Evolutionary conservation across 2,888 invertebrate genomes (phyloP).

Genomic region (Drosophila colorata): DNA sequence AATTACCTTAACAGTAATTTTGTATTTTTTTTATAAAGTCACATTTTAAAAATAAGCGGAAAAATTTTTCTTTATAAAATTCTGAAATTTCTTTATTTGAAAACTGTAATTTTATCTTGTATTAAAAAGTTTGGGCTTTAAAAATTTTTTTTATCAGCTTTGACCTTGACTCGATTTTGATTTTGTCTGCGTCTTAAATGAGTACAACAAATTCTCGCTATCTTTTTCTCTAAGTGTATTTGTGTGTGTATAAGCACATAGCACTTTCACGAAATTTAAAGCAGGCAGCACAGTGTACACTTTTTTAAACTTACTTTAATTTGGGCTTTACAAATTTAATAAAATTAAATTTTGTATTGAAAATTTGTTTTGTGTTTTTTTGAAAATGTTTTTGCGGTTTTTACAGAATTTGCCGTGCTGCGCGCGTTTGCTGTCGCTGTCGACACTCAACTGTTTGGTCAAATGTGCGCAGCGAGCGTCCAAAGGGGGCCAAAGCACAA

Average conservation of each 20-base stretch:
- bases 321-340: background rate
- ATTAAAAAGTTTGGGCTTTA: no score
- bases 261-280: background rate
- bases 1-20: no score
- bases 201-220: background rate
- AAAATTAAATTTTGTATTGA: conserved; percentile 1
- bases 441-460: conserved; percentile 76
- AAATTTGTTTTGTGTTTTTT: conserved; percentile 23
- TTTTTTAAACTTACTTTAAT: conserved; percentile 37
- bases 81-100: no score
- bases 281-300: background rate
- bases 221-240: background rate
- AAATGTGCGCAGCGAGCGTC: conserved; percentile 63
- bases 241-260: background rate
- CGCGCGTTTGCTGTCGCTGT: conserved; percentile 70
- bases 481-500: conserved; percentile 58
- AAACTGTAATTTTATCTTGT: no score
- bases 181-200: background rate
- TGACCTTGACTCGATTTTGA: background rate
- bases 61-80: no score
- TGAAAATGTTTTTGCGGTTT: conserved; percentile 7
- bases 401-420: conserved; percentile 49
- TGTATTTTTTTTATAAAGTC: no score
- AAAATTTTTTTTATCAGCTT: background rate
- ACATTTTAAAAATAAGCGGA: no score